These are phyloP conservation scores for Thecocarcelia acutangulata DNA, from an alignment of 2,888 invertebrate species.

Conservation along the genomic window DNA sequence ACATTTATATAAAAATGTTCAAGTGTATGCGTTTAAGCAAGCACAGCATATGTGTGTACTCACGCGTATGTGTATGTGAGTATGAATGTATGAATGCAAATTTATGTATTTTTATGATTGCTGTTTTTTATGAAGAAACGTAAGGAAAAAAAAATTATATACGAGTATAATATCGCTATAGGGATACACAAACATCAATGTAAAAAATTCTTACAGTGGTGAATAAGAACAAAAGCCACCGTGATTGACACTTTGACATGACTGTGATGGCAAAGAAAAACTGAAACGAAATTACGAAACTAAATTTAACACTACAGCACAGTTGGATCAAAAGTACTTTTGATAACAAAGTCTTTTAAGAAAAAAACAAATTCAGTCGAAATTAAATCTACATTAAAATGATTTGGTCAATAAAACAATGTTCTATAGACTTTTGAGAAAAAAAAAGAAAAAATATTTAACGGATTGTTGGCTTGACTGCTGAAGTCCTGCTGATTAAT, in stretches of 20 bases:
- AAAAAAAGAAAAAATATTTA: conserved; percentile 19
- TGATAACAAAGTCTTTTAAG: neutral
- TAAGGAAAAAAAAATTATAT: neutral
- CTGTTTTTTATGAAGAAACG: neutral
- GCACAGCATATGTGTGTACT: neutral
- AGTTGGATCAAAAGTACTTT: conserved; percentile 40
- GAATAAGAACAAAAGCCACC: conserved; percentile 68
- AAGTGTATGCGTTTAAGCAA: conserved; percentile 19
- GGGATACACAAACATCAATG: conserved; percentile 27
- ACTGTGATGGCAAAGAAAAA: conserved; percentile 58
- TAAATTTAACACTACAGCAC: conserved; percentile 52
- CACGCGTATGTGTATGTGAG: neutral
- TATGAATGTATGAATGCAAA: conserved; percentile 11
- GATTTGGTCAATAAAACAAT: conserved; percentile 34
- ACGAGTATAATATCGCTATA: conserved; percentile 20
- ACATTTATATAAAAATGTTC: no score
- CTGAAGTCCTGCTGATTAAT: conserved; percentile 58
- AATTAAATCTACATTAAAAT: neutral
- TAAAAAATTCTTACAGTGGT: conserved; percentile 42
- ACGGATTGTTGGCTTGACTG: conserved; percentile 5
- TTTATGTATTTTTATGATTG: conserved; percentile 3
- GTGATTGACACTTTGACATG: conserved; percentile 80
- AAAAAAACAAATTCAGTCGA: conserved; percentile 1
- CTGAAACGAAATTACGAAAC: conserved; percentile 31
- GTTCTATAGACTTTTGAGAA: neutral